Evolutionary conservation across 2,797 vertebrate species (phyloP), one percentile per base, ranked within the genome.

Genomic region (Sebastiscus tertius): DNA sequence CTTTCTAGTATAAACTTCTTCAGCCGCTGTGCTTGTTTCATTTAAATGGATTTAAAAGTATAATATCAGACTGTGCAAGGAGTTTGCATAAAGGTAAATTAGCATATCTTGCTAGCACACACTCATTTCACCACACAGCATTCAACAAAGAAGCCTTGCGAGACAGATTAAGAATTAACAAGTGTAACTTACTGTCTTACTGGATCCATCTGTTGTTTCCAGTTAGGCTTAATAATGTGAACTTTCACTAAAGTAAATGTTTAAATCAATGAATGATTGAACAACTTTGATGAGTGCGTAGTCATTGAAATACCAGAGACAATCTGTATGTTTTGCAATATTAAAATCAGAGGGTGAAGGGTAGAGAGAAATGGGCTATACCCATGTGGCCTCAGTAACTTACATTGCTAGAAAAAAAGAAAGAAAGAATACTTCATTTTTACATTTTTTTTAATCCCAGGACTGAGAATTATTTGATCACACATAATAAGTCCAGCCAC

Each of bases 401-500:
- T 90, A 82, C 81, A 92, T 88, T 87, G 84, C 75, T 80, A 58
- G 70, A 80, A 83, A 89, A 90, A 31, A 85, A 84, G 73, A 69
- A 87, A 77, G 77, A 80, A 87, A 89, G 89, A 92, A 91, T 85
- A 84, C 73, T 80, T 79, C 6, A 42, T 42, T 42, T 42, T 42
- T 16, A 42, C 1, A 6, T 73, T 88, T 82, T 86, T 75, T 80
- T 69, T 75, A 93, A 93, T 94, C 93, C 90, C 93, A 82, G 75
- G 91, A 90, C 89, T 88, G 86, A 91, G 86, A 91, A 92, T 95
- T 93, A 94, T 95, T 95, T 95, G 94, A 95, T 95, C 91, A 94
- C 84, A 86, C 89, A 90, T 94, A 94, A 94, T 93, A 94, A 93
- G 88, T 94, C 90, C 85, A 90, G 90, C 92, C 93, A 93, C 90